Evolutionary conservation across 1,140 invertebrate genomes (phyloP).

Genomic region (Leptopilina boulardi): DNA sequence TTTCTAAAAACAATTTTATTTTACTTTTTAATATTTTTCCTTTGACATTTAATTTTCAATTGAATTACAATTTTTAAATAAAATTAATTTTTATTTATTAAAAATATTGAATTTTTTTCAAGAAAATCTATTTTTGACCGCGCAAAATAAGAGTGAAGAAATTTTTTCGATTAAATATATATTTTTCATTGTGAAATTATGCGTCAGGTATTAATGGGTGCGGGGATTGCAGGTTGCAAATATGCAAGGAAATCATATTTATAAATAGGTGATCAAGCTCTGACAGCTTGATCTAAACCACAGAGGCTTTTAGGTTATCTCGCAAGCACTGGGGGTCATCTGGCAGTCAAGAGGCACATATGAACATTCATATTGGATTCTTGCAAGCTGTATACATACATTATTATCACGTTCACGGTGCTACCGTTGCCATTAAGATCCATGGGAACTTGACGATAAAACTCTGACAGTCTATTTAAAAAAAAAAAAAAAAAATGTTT

Average conservation of each 20-base stretch:
- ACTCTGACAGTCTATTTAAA: constrained; percentile 64
- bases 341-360: constrained; percentile 75
- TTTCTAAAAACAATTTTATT: background rate
- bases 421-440: constrained; percentile 69
- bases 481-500: constrained; percentile 42
- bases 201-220: background rate
- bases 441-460: constrained; percentile 75
- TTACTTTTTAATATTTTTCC: background rate
- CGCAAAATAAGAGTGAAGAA: too few relatives aligned
- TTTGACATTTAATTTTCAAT: too few relatives aligned
- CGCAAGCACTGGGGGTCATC: constrained; percentile 73
- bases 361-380: constrained; percentile 58
- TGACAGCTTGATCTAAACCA: constrained; percentile 74
- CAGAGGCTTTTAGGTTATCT: constrained; percentile 76
- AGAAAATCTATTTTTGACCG: too few relatives aligned
- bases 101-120: too few relatives aligned
- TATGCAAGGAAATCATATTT: constrained; percentile 64
- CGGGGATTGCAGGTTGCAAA: constrained; percentile 6
- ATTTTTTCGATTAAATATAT: too few relatives aligned
- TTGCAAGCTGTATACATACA: constrained; percentile 48
- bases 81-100: too few relatives aligned
- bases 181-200: too few relatives aligned
- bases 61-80: too few relatives aligned
- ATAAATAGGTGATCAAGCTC: constrained; percentile 75
- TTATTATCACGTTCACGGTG: constrained; percentile 64